Conservation (phyloP, 2,797 vertebrate species). For the Myoxocephalus aenaeus region DNA sequence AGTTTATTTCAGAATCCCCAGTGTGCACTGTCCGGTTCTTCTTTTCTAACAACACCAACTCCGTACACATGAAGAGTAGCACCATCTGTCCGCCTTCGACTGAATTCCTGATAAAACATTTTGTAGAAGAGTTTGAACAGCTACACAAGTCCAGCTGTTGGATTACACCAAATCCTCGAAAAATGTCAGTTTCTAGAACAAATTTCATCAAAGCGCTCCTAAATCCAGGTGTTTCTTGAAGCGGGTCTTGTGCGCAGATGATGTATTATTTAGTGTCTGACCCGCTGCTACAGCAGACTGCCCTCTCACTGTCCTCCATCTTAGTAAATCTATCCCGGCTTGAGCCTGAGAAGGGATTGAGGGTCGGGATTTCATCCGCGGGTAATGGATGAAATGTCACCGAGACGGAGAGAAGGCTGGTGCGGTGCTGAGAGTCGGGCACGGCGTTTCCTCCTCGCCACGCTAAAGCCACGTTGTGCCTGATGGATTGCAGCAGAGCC, state of each 20-base stretch:
- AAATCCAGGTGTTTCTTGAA: slow-evolving; percentile 18
- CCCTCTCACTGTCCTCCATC: slow-evolving; percentile 29
- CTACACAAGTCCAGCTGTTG: neutral
- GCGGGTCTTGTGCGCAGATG: neutral
- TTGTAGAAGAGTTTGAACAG: slow-evolving; percentile 1
- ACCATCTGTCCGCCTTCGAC: slow-evolving; percentile 8
- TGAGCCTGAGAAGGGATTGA: slow-evolving; percentile 37
- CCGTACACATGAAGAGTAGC: neutral
- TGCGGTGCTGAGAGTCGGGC: slow-evolving; percentile 35
- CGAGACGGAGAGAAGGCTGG: slow-evolving; percentile 30
- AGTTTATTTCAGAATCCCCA: neutral
- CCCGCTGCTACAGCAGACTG: neutral
- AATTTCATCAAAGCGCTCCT: slow-evolving; percentile 22
- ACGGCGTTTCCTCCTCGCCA: slow-evolving; percentile 1
- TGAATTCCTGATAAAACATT: slow-evolving; percentile 16
- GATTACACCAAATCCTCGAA: slow-evolving; percentile 24
- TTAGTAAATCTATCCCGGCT: slow-evolving; percentile 37
- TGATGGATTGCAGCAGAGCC: slow-evolving; percentile 46
- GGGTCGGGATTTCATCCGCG: slow-evolving; percentile 42
- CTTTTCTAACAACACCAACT: neutral
- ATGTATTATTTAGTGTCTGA: slow-evolving; percentile 6
- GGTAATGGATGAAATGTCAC: slow-evolving; percentile 57
- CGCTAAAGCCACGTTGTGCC: slow-evolving; percentile 34
- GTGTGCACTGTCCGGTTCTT: neutral
- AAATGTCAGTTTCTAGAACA: slow-evolving; percentile 16